Percentiles rank a stretch among this genome's conserved stretches.
Conservation (phyloP, 2,113 vertebrate genomes). For the Azemiops feae region DNA sequence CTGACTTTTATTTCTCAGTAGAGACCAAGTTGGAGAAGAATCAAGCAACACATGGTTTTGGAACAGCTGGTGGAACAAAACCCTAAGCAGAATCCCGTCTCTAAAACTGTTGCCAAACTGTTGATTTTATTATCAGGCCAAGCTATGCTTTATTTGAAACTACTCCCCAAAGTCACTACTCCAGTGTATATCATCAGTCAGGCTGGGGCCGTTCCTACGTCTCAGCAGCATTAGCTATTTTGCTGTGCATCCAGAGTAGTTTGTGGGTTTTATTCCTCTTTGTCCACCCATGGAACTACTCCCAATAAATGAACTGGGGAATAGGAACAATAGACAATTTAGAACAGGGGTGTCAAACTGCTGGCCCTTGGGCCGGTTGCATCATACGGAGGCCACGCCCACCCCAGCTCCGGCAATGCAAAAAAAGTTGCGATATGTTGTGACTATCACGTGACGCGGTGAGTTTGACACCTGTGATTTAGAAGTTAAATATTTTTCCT, state of each 20-base stretch:
- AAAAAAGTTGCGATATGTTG: too few species aligned
- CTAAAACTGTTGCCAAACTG: constrained; percentile 46
- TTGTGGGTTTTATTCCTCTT: background rate
- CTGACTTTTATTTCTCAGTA: constrained; percentile 24
- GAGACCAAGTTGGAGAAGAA: constrained; percentile 32
- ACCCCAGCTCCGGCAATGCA: too few species aligned
- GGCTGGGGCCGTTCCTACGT: background rate
- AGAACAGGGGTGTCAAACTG: background rate
- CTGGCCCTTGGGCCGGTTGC: too few species aligned
- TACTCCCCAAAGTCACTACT: background rate
- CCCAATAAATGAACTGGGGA: background rate
- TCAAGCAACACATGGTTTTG: constrained; percentile 61
- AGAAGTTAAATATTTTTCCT: background rate
- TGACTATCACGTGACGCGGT: too few species aligned
- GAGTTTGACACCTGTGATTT: too few species aligned
- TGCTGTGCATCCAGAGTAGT: background rate
- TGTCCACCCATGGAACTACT: background rate
- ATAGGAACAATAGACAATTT: background rate
- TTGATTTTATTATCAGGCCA: constrained; percentile 49
- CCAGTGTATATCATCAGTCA: background rate
- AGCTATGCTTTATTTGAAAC: background rate
- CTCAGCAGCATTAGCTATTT: background rate
- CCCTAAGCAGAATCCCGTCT: constrained; percentile 63
- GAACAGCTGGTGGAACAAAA: constrained; percentile 49
- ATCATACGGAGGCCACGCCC: too few species aligned